Evolutionary conservation across 2,113 vertebrate species (phyloP).

Genomic region (Brachyistius frenatus): DNA sequence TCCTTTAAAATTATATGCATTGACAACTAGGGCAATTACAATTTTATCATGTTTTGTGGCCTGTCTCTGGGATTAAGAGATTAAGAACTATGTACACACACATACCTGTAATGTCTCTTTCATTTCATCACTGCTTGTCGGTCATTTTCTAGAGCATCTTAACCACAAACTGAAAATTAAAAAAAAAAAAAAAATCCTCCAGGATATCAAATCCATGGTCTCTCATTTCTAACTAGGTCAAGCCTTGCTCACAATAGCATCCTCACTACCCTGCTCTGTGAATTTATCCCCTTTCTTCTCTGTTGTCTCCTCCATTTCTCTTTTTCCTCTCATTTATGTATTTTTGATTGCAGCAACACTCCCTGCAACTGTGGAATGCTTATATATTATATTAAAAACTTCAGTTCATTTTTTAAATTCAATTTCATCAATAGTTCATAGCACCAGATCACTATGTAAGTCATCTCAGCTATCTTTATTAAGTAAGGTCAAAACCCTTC

Average conservation of each 20-base stretch:
- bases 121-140: conserved; percentile 29
- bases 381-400: background rate
- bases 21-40: conserved; percentile 3
- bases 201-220: conserved; percentile 72
- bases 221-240: conserved; percentile 80
- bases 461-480: too few relatives aligned
- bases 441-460: too few relatives aligned
- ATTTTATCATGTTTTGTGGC: background rate
- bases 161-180: conserved; percentile 55
- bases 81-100: background rate
- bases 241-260: conserved; percentile 65
- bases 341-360: conserved; percentile 18
- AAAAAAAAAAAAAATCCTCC: conserved; percentile 43
- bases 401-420: background rate
- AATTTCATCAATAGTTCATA: too few relatives aligned
- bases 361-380: background rate
- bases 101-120: background rate
- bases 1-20: conserved; percentile 4
- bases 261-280: conserved; percentile 45
- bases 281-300: conserved; percentile 31
- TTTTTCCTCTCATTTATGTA: conserved; percentile 38
- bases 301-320: background rate
- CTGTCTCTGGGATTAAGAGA: background rate
- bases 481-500: too few relatives aligned
- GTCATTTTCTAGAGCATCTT: conserved; percentile 52